These are phyloP conservation scores for Anthopleura sola DNA, from an alignment of 64 coral and sea anemone species.

Conservation along the genomic window DNA sequence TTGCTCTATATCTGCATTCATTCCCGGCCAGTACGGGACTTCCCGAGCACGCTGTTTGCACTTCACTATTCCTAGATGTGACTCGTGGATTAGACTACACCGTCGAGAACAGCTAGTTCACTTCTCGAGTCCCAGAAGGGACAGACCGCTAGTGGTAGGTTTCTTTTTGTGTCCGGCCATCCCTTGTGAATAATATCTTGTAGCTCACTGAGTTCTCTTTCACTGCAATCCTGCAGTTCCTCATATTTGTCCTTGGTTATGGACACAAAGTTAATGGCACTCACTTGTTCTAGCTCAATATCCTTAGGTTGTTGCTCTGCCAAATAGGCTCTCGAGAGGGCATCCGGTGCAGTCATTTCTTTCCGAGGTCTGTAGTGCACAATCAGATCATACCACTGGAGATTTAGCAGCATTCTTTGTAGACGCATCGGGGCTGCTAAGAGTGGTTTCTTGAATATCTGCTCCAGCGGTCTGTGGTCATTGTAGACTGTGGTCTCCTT, in stretches of 20 bases:
- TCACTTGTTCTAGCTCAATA: neutral
- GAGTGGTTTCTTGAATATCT: slow-evolving; percentile 35
- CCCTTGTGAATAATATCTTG: slow-evolving; percentile 14
- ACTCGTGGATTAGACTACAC: slow-evolving; percentile 40
- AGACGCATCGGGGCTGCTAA: slow-evolving; percentile 38
- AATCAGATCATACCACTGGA: slow-evolving; percentile 42
- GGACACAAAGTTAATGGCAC: slow-evolving; percentile 9
- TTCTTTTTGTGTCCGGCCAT: neutral
- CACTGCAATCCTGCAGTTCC: neutral
- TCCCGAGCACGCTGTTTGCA: slow-evolving; percentile 12
- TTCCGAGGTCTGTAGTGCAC: slow-evolving; percentile 39
- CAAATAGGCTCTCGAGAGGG: neutral
- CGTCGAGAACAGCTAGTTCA: slow-evolving; percentile 34
- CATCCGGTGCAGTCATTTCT: slow-evolving; percentile 4
- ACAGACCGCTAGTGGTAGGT: neutral
- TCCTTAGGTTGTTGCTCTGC: neutral
- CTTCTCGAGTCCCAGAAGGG: slow-evolving; percentile 38
- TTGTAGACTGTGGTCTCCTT: slow-evolving; percentile 29
- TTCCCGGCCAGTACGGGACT: neutral
- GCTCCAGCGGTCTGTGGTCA: slow-evolving; percentile 26
- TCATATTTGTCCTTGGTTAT: slow-evolving; percentile 9
- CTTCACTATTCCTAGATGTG: slow-evolving; percentile 19
- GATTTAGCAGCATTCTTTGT: slow-evolving; percentile 46
- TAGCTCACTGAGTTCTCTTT: slow-evolving; percentile 18
- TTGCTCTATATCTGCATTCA: slow-evolving; percentile 4